Conservation (phyloP, 2,113 vertebrate species). For the Oreochromis niloticus region DNA sequence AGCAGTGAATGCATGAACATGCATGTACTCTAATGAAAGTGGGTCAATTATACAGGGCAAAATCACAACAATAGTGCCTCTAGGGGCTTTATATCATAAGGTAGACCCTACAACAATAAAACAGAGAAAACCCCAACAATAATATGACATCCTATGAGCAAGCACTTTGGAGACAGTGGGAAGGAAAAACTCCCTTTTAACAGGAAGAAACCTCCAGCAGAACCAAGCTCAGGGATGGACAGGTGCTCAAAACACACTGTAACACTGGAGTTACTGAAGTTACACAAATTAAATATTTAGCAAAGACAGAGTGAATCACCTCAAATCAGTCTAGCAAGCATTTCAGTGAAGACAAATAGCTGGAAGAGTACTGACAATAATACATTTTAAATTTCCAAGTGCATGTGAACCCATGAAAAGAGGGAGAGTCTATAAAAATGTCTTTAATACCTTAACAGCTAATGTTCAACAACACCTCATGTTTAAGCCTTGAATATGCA, state of each 20-base stretch:
- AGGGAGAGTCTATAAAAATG: not conserved
- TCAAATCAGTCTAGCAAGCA: not conserved
- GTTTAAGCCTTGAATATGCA: fast-evolving
- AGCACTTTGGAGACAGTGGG: not conserved
- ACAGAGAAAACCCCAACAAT: not conserved
- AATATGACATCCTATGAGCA: not conserved
- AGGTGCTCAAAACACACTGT: not conserved
- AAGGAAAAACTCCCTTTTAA: not conserved
- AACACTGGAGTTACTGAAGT: not conserved
- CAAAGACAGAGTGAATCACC: not conserved
- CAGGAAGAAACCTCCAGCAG: not conserved
- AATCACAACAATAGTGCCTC: not conserved
- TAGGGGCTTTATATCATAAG: not conserved
- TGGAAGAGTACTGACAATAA: not conserved
- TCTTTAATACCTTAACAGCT: too few relatives aligned
- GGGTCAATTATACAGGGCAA: not conserved
- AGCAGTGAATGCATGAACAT: not conserved
- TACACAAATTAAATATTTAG: not conserved
- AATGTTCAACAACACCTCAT: not conserved
- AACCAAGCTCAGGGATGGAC: not conserved
- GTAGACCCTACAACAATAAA: not conserved
- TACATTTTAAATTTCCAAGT: not conserved
- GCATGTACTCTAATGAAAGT: not conserved
- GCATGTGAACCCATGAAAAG: not conserved
- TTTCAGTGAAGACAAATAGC: not conserved